A percentile compares a stretch with the other conserved stretches of the same genome.
Conservation (phyloP, 2,888 invertebrate genomes). For the Oegoconia quadripuncta region DNA sequence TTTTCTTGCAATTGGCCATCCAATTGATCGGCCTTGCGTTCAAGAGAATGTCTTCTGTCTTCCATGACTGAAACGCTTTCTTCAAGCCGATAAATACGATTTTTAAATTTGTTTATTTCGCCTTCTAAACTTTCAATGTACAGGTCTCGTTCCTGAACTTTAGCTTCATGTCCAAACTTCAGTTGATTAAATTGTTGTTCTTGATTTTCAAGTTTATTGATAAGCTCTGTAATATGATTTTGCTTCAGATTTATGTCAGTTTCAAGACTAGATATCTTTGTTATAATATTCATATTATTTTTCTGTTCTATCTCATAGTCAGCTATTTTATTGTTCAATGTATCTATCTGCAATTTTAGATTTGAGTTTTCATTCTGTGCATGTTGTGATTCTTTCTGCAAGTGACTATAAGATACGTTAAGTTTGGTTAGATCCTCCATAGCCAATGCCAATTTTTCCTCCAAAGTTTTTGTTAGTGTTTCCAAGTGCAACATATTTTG, state of each 20-base stretch:
- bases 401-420: constrained; percentile 36
- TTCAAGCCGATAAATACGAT: constrained; percentile 82
- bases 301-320: constrained; percentile 64
- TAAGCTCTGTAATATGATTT: constrained; percentile 48
- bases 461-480: constrained; percentile 37
- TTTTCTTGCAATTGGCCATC: constrained; percentile 80
- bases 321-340: constrained; percentile 58
- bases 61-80: constrained; percentile 82
- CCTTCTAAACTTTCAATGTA: constrained; percentile 86
- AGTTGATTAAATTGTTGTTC: constrained; percentile 58
- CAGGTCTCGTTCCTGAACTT: constrained; percentile 86
- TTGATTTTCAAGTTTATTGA: constrained; percentile 47
- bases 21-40: constrained; percentile 81
- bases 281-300: constrained; percentile 56
- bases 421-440: constrained; percentile 41
- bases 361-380: constrained; percentile 44
- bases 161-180: constrained; percentile 79
- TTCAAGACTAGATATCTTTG: constrained; percentile 60
- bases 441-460: constrained; percentile 36
- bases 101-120: constrained; percentile 82
- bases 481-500: constrained; percentile 40
- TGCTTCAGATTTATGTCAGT: constrained; percentile 58
- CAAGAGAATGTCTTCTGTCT: constrained; percentile 78
- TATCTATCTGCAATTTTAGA: constrained; percentile 47
- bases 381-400: constrained; percentile 44